A percentile compares a stretch with the other conserved stretches of the same genome.
These are phyloP conservation scores for Gnatocerus cornutus DNA, from an alignment of 2,888 invertebrate species.

Conservation along the genomic window DNA sequence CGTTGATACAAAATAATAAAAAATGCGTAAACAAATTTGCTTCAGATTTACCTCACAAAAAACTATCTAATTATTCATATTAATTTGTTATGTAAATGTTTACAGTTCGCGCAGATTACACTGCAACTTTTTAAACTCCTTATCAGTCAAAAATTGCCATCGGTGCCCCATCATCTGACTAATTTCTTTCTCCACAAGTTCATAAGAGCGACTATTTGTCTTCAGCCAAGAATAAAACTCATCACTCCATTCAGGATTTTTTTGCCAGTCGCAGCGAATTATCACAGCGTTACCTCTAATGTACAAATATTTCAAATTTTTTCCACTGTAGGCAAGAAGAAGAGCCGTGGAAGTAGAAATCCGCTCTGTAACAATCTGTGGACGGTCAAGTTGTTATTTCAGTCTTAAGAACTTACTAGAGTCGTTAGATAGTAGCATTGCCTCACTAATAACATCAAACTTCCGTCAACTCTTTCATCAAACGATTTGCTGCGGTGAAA, in stretches of 20 bases:
- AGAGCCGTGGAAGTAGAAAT: conserved; percentile 85
- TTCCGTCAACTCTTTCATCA: conserved; percentile 80
- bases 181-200: conserved; percentile 79
- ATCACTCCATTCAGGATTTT: conserved; percentile 78
- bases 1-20: conserved; percentile 4
- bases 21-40: not conserved
- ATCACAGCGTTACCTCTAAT: conserved; percentile 83
- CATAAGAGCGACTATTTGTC: conserved; percentile 77
- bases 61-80: no score
- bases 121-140: conserved; percentile 75
- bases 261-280: conserved; percentile 81
- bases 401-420: conserved; percentile 72
- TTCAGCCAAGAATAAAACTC: conserved; percentile 81
- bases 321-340: conserved; percentile 79
- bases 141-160: conserved; percentile 81
- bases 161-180: conserved; percentile 78
- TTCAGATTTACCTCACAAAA: no score
- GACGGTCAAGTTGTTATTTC: not conserved
- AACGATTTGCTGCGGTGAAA: conserved; percentile 80
- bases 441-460: conserved; percentile 78
- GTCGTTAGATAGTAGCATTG: conserved; percentile 80
- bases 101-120: conserved; percentile 65
- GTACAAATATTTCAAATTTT: conserved; percentile 76
- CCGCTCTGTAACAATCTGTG: conserved; percentile 80
- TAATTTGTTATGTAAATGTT: conserved; percentile 7